A percentile compares a stretch with the other conserved stretches of the same genome.
These are phyloP conservation scores for Micoletzkya japonica DNA, from an alignment of 2,888 invertebrate species.

Conservation along the genomic window DNA sequence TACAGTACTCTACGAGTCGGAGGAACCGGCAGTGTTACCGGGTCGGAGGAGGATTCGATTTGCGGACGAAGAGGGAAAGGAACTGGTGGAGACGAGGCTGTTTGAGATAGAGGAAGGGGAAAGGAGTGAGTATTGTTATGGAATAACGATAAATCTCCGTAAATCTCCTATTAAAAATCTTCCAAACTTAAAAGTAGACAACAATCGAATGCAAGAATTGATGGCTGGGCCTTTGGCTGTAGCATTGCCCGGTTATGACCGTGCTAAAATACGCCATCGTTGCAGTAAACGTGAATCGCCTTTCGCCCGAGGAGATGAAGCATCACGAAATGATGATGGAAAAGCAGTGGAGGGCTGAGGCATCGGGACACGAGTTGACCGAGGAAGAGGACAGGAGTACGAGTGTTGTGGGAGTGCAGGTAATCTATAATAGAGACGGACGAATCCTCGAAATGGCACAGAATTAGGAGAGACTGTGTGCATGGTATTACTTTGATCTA, in stretches of 20 bases:
- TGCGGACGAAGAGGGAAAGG: slow-evolving; percentile 15
- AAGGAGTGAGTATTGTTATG: slow-evolving; percentile 10
- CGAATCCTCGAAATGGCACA: too few relatives aligned
- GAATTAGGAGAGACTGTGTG: not conserved
- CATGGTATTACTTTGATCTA: not conserved
- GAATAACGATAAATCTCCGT: too few relatives aligned
- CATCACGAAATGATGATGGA: slow-evolving; percentile 14
- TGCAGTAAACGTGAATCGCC: slow-evolving; percentile 29
- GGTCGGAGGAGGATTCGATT: slow-evolving; percentile 21
- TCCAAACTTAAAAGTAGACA: too few relatives aligned
- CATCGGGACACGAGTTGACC: not conserved
- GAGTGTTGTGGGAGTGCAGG: not conserved
- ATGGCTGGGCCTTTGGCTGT: too few relatives aligned
- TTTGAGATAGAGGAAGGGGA: slow-evolving; percentile 28
- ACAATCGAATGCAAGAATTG: too few relatives aligned
- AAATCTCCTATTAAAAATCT: too few relatives aligned
- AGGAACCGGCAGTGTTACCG: slow-evolving; percentile 14
- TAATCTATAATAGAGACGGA: too few relatives aligned
- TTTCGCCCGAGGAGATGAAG: slow-evolving; percentile 28
- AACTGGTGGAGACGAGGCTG: slow-evolving; percentile 18
- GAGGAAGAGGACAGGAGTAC: not conserved
- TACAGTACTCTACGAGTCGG: slow-evolving; percentile 18
- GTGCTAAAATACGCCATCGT: not conserved
- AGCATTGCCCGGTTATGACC: too few relatives aligned
- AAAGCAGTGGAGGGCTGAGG: slow-evolving; percentile 15